Percentiles rank a stretch among this genome's conserved stretches.
Conservation (phyloP, 2,113 vertebrate species). For the Menura novaehollandiae region DNA sequence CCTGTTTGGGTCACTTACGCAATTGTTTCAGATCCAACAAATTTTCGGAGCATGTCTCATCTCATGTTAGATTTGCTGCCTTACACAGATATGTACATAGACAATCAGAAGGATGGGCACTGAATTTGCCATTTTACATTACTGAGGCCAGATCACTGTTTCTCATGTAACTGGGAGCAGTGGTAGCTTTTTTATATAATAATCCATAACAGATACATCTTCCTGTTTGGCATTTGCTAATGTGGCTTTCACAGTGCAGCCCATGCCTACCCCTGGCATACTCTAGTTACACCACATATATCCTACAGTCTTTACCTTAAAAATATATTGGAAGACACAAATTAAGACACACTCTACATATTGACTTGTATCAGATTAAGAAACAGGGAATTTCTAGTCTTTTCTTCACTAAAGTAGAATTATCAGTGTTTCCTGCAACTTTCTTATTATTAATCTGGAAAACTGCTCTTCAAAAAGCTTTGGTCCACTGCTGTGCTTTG, state of each 20-base stretch:
- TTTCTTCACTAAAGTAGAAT: not conserved
- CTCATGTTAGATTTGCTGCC: not conserved
- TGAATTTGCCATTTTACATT: not conserved
- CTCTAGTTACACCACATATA: not conserved
- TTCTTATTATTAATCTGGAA: not conserved
- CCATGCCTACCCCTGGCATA: not conserved
- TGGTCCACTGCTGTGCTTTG: not conserved
- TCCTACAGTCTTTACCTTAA: not conserved
- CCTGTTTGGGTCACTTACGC: not conserved
- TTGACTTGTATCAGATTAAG: not conserved
- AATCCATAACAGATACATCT: not conserved
- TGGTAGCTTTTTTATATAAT: not conserved
- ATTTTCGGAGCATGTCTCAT: not conserved
- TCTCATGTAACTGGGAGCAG: not conserved
- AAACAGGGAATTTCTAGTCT: not conserved
- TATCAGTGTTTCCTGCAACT: not conserved
- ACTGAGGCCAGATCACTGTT: not conserved
- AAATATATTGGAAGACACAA: not conserved
- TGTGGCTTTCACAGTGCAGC: not conserved
- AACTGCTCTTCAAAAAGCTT: not conserved
- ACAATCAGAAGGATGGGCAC: not conserved
- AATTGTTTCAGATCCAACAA: not conserved
- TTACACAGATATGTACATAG: rapidly evolving
- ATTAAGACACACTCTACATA: not conserved
- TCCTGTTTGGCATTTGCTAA: not conserved